These are phyloP conservation scores for Stegodyphus mimosarum DNA, from an alignment of 1,140 invertebrate genomes.

Conservation along the genomic window DNA sequence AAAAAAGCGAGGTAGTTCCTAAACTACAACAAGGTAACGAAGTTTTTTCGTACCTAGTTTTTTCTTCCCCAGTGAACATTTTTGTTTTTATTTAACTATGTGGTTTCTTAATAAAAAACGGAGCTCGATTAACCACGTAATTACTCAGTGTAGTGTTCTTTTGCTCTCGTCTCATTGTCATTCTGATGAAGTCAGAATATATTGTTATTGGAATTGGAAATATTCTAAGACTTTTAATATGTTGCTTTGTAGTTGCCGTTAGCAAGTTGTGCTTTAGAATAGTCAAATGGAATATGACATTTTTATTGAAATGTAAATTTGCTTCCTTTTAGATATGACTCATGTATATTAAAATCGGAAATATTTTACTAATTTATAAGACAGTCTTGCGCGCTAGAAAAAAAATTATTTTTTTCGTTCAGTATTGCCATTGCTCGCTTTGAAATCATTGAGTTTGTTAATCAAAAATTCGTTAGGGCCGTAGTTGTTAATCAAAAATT, in stretches of 20 bases:
- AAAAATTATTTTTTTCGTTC: no score
- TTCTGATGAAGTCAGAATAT: neutral
- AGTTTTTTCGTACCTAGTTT: neutral
- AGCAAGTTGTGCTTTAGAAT: no score
- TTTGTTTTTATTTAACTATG: neutral
- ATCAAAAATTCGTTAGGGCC: no score
- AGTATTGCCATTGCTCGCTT: no score
- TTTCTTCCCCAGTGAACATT: neutral
- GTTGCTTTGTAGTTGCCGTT: neutral
- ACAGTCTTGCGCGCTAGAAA: no score
- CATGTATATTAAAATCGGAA: no score
- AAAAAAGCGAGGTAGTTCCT: neutral
- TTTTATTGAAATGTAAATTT: no score
- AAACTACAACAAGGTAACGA: slow-evolving; percentile 7
- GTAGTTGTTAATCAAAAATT: no score
- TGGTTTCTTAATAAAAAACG: neutral
- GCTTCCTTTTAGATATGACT: no score
- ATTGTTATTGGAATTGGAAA: neutral
- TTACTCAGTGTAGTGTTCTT: neutral
- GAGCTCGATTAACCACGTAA: neutral
- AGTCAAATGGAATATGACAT: no score
- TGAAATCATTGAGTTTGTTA: no score
- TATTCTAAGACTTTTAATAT: neutral
- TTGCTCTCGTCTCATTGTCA: neutral
- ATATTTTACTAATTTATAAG: no score